Evolutionary conservation across 2,888 invertebrate species (phyloP), one percentile per base, ranked within the genome.

Genomic region (Rhogogaster chlorosoma): DNA sequence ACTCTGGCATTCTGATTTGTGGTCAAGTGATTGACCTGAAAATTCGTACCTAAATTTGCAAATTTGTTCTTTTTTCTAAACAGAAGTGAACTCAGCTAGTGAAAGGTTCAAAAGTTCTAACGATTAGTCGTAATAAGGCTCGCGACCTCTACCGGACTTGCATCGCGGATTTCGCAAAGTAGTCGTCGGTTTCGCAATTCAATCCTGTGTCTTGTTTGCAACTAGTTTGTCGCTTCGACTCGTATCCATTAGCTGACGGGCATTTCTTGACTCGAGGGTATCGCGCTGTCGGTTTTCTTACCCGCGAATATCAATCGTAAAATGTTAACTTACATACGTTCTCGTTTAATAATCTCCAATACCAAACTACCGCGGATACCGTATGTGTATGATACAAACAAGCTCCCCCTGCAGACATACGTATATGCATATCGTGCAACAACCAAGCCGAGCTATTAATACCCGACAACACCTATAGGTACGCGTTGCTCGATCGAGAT

Each of bases 381-480:
- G 26, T 75, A 45, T 45, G 26, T 22, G 22, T 26, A 45, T 75
- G 12, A 45, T 70, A 75, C 49, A 29, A 38, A 42, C 42, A 38
- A 42, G 22, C 29, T 18, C 18, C 67, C 45, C 3, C n/a, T n/a
- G 29, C 38, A 61, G 18, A n/a, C n/a, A 36, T 61, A 2, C 36
- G 61, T 36, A 61, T 57, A 80, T 80, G 61, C 80, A 61, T 57
- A 80, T 80, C 80, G 38, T 61, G 38, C 80, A 36, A 61, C 29
- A 61, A 61, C 80, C 57, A 80, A 61, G 61, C 80, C 15, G 38
- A 61, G 57, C 57, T 80, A 61, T 67, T 83, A 83, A 83, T 83
- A 83, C 83, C 49, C 83, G 83, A 83, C 83, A 45, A 64, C 83
- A 83, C 83, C 80, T 83, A 83, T 83, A 32, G 61, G 83, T 67